phyloP scores from a whole-genome alignment of 2,797 vertebrate species.

The Halcyon badia region DNA sequence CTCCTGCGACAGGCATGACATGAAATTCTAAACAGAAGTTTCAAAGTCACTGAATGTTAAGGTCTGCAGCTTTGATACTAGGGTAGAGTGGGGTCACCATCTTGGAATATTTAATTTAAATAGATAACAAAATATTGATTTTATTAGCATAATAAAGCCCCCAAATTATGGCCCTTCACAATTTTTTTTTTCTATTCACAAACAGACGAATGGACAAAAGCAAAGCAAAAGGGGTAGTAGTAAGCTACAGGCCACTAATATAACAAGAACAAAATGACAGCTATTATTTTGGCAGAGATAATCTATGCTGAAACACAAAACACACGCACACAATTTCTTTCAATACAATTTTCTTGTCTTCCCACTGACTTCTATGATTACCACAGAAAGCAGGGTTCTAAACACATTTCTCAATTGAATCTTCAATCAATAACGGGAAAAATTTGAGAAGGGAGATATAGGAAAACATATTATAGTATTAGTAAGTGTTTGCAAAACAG shows the following conservation, averaged over 20 bases:
- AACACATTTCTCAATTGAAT: conserved; percentile 86
- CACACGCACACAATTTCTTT: conserved; percentile 82
- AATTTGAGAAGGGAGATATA: conserved; percentile 76
- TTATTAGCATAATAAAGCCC: conserved; percentile 73
- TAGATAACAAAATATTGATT: conserved; percentile 74
- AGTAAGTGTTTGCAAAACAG: conserved; percentile 79
- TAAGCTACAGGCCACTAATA: conserved; percentile 83
- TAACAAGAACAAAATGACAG: conserved; percentile 83
- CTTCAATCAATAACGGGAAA: conserved; percentile 84
- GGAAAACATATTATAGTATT: conserved; percentile 80
- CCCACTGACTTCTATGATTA: conserved; percentile 88
- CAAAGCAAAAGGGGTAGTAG: conserved; percentile 71
- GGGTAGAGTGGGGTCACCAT: conserved; percentile 62
- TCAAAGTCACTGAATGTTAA: conserved; percentile 85
- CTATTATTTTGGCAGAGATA: conserved; percentile 87
- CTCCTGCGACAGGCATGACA: conserved; percentile 80
- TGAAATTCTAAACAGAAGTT: conserved; percentile 86
- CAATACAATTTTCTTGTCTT: conserved; percentile 88
- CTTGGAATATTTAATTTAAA: conserved; percentile 74
- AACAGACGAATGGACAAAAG: conserved; percentile 72
- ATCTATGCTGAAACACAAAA: conserved; percentile 88
- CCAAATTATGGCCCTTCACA: conserved; percentile 74
- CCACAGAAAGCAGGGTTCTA: conserved; percentile 84
- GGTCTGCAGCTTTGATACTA: conserved; percentile 59
- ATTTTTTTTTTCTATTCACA: conserved; percentile 52